Evolutionary conservation across 2,797 vertebrate species (phyloP).

Genomic region (Bradypodion pumilum): DNA sequence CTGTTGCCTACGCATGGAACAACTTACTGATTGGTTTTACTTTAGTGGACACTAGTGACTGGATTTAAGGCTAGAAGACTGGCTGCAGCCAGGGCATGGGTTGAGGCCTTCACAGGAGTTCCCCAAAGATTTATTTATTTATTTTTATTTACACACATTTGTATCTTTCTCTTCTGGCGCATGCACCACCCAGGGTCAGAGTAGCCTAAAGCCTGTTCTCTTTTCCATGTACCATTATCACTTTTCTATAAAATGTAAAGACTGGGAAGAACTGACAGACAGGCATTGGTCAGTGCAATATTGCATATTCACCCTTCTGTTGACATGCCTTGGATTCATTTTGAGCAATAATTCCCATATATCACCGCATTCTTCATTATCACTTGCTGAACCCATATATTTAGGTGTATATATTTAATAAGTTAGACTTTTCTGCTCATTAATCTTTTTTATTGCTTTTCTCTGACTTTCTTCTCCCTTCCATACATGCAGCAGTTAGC

Average conservation of each 20-base stretch:
- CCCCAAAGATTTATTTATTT: too few relatives aligned
- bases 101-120: too few relatives aligned
- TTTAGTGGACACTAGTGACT: too few relatives aligned
- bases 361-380: background rate
- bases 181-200: too few relatives aligned
- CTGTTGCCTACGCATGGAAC: too few relatives aligned
- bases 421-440: conserved; percentile 3
- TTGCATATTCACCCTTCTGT: background rate
- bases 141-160: too few relatives aligned
- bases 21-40: too few relatives aligned
- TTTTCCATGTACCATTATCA: too few relatives aligned
- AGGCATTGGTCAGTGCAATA: background rate
- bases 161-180: too few relatives aligned
- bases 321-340: background rate
- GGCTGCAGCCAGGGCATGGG: too few relatives aligned
- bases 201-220: too few relatives aligned
- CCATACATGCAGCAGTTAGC: background rate
- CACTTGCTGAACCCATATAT: background rate
- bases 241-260: background rate
- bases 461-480: background rate
- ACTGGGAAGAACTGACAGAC: background rate
- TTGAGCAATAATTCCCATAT: background rate
- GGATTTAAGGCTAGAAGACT: too few relatives aligned
- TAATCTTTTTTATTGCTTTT: conserved; percentile 27
- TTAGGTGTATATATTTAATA: conserved; percentile 1